Percentiles rank a stretch among this genome's conserved stretches.
Evolutionary conservation across 1,140 invertebrate species (phyloP).

Genomic region (Lithobius niger): DNA sequence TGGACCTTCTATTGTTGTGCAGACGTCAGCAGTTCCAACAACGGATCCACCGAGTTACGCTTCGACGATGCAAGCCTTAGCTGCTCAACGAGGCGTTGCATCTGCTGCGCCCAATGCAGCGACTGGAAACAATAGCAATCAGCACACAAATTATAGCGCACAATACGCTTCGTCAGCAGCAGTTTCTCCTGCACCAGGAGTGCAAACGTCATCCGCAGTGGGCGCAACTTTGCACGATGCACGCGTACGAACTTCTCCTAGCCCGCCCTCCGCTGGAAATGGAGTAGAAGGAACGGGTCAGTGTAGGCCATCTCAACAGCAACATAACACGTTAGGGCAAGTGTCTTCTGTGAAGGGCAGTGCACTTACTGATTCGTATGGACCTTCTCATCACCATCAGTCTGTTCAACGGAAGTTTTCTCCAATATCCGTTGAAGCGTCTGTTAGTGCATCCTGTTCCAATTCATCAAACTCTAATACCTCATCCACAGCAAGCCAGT

Average conservation of each 20-base stretch:
- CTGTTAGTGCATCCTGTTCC: background rate
- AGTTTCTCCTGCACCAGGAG: no score
- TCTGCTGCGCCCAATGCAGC: conserved; percentile 28
- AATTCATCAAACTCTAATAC: conserved; percentile 18
- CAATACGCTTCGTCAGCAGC: no score
- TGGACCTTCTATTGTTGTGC: background rate
- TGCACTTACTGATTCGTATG: no score
- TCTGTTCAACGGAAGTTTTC: conserved; percentile 49
- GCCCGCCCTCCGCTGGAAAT: no score
- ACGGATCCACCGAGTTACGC: conserved; percentile 84
- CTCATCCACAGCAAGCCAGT: conserved; percentile 13
- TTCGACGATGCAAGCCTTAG: conserved; percentile 74
- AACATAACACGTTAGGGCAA: no score
- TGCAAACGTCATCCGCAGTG: no score
- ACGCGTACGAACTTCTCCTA: no score
- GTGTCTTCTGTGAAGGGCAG: no score
- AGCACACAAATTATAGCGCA: conserved; percentile 10
- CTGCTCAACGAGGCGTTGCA: conserved; percentile 44
- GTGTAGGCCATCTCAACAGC: no score
- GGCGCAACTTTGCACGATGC: no score
- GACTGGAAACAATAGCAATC: background rate
- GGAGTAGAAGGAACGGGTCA: no score
- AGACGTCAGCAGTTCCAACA: conserved; percentile 46
- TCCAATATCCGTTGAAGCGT: conserved; percentile 34
- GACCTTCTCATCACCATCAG: no score